These are phyloP conservation scores for Hippasteria phrygiana DNA, from an alignment of 53 echinoderm and acorn worm species.

Conservation along the genomic window DNA sequence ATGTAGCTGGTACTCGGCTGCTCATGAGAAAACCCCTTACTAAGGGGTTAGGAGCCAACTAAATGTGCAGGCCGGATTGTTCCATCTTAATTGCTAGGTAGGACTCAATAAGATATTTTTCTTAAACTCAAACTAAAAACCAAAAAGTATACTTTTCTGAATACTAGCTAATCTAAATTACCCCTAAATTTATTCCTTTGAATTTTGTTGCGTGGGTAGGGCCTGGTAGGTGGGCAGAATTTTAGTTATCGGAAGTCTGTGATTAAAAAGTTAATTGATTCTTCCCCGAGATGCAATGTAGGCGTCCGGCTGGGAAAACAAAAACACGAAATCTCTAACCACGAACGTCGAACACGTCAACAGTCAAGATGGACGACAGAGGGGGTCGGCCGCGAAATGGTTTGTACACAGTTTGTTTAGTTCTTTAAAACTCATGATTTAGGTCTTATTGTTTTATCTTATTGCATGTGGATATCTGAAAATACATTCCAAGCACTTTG, in stretches of 20 bases:
- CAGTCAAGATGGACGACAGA: constrained; percentile 11
- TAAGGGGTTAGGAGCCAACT: not conserved
- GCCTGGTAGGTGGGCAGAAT: not conserved
- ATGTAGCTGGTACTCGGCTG: constrained; percentile 2
- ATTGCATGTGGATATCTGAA: not conserved
- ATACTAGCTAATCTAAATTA: not conserved
- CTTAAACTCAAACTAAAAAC: not conserved
- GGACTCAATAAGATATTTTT: not conserved
- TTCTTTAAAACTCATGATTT: not conserved
- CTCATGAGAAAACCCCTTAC: not conserved
- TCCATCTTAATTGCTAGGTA: not conserved
- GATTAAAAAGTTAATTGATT: not conserved
- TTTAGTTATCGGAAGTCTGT: constrained; percentile 3
- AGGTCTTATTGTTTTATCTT: not conserved
- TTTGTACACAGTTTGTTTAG: not conserved
- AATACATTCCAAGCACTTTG: not conserved
- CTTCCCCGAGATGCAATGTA: constrained; percentile 31
- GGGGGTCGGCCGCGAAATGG: constrained; percentile 45
- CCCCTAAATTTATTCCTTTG: not conserved
- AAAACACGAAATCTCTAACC: too few relatives aligned
- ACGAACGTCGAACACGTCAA: constrained; percentile 36
- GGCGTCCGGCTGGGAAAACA: not conserved
- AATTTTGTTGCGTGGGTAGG: not conserved
- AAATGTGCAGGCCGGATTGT: not conserved
- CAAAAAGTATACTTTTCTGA: not conserved